Evolutionary conservation across 37 sponge, comb jelly and placozoan species (phyloP).

Genomic region (Hexactinellida sp.): DNA sequence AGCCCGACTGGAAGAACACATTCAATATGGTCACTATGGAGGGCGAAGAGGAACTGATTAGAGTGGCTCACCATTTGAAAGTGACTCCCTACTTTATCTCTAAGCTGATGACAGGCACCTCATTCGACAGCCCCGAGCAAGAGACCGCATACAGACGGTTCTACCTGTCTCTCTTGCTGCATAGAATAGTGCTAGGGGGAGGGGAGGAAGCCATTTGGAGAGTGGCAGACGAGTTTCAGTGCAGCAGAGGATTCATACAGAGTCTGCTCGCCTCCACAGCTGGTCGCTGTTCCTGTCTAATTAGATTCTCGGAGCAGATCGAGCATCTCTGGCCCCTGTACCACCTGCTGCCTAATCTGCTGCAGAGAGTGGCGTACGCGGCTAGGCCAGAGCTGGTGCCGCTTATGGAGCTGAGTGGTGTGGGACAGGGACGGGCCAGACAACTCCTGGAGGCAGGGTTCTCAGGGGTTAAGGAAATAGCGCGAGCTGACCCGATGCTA

Average conservation of each 20-base stretch:
- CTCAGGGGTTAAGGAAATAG: slow-evolving; percentile 55
- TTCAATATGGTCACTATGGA: slow-evolving; percentile 40
- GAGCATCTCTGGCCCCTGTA: slow-evolving; percentile 67
- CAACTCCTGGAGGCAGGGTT: slow-evolving; percentile 73
- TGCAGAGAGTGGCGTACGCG: slow-evolving; percentile 48
- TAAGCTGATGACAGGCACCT: neutral
- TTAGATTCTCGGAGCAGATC: slow-evolving; percentile 66
- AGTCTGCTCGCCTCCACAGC: slow-evolving; percentile 38
- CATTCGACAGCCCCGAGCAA: neutral
- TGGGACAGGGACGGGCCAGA: slow-evolving; percentile 79
- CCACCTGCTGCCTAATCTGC: slow-evolving; percentile 48
- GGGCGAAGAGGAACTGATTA: neutral
- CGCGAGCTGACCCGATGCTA: slow-evolving; percentile 20
- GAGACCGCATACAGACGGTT: slow-evolving; percentile 35
- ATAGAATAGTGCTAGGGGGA: slow-evolving; percentile 30
- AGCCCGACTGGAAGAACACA: slow-evolving; percentile 71
- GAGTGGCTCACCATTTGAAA: neutral
- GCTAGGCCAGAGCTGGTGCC: slow-evolving; percentile 48
- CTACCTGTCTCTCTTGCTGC: slow-evolving; percentile 56
- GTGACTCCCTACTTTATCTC: neutral
- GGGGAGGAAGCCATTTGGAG: slow-evolving; percentile 41
- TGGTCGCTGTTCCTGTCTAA: slow-evolving; percentile 46
- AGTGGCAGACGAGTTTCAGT: slow-evolving; percentile 53
- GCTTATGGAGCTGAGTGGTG: slow-evolving; percentile 70
- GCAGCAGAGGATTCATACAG: slow-evolving; percentile 69